Evolutionary conservation across 2,888 invertebrate species (phyloP), one percentile per base, ranked within the genome.

Genomic region (Tipula helvola): DNA sequence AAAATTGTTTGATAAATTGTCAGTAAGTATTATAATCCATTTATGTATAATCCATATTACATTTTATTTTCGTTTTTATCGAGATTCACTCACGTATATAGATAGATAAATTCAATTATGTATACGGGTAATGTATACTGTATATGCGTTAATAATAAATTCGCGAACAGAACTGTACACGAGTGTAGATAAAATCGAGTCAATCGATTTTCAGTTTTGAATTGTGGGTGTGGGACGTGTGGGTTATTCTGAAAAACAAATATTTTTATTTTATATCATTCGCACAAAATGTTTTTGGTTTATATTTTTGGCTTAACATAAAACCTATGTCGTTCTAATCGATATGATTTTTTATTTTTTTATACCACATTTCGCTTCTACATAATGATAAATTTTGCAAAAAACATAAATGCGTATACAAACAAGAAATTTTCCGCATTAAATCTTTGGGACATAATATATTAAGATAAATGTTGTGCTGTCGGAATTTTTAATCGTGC

Each of bases 1-100:
- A 85, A 97, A 96, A 91, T 93, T 98, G 86, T 95, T 98, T 90
- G 97, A 97, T 89, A 96, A 96, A 87, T 94, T 98, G 88, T 95
- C 95, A 92, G 97, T 97, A 92, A 84, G 36, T 84, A 84, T 4
- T 13, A 10, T 4, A 7, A 28, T 71, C 2, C 36, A 36, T 39
- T 84, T 84, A 39, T 28, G 28, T 28, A 28, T 28, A 28, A 28
- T 39, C 39, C 39, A 39, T 39, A 7, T 39, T 84, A 83, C 36
- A 83, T 83, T 86, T 52, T 47, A 52, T 13, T 83, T 16, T 39
- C 28, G 16, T 18, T 28, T 71, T 71, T 71, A 71, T 71, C 71
- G 28, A 71, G 12, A 10, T 28, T 28, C 28, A 18, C 71, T 71
- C 28, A 71, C 28, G 71, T 71, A 71, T 1, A 10, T 28, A n/a